Conservation (phyloP, 2,888 invertebrate species). For the Antheraea assamensis region DNA sequence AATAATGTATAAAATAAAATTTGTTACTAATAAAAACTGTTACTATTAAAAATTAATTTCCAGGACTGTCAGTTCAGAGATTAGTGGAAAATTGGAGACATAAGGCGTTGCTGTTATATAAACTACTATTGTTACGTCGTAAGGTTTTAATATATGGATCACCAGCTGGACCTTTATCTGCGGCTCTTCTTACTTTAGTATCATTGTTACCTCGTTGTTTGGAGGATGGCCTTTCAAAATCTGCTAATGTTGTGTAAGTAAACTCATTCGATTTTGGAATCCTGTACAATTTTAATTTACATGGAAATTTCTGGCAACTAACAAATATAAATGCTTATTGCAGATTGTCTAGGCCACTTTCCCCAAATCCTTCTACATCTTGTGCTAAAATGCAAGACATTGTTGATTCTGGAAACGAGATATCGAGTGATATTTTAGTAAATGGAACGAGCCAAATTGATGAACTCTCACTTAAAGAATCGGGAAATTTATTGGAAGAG, state of each 20-base stretch:
- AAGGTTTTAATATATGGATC: constrained; percentile 96
- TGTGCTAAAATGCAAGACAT: constrained; percentile 49
- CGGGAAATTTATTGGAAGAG: constrained; percentile 69
- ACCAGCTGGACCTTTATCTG: constrained; percentile 94
- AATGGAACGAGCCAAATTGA: constrained; percentile 62
- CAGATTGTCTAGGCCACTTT: constrained; percentile 71
- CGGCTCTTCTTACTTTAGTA: constrained; percentile 92
- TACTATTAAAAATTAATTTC: constrained; percentile 38
- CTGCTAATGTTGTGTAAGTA: constrained; percentile 89
- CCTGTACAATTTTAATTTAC: not conserved
- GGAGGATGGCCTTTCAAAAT: constrained; percentile 90
- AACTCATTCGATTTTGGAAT: not conserved
- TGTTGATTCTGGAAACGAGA: constrained; percentile 44
- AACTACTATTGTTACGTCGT: constrained; percentile 93
- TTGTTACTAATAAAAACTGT: too few relatives aligned
- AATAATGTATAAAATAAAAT: not conserved
- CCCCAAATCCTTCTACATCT: constrained; percentile 52
- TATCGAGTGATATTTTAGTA: constrained; percentile 47
- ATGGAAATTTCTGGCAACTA: not conserved
- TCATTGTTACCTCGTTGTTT: constrained; percentile 95
- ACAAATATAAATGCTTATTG: not conserved
- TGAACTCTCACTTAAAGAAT: constrained; percentile 70
- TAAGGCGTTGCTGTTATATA: constrained; percentile 95
- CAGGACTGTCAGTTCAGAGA: constrained; percentile 92
- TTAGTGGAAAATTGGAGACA: constrained; percentile 94